phyloP scores from a whole-genome alignment of 2,113 vertebrate species.

The Protobothrops flavoviridis region DNA sequence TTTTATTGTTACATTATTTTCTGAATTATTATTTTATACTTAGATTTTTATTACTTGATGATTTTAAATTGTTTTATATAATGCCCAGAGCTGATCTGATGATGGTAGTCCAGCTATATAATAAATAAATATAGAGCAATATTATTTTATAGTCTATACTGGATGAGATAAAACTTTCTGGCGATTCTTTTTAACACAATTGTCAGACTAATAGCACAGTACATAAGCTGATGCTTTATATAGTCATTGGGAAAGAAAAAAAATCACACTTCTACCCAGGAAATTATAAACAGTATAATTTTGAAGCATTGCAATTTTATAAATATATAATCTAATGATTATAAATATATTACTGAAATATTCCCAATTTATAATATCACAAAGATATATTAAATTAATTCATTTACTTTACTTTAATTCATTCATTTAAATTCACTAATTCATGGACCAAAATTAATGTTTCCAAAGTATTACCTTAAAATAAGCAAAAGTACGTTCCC shows the following conservation, averaged over 20 bases:
- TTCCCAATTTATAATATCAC: neutral
- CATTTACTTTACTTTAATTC: neutral
- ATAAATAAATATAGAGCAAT: neutral
- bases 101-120: neutral
- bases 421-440: neutral
- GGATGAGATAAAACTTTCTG: neutral
- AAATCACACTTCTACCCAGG: neutral
- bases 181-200: neutral
- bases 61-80: neutral
- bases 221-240: neutral
- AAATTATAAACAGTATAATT: neutral
- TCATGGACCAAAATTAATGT: neutral
- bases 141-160: neutral
- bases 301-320: neutral
- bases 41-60: neutral
- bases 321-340: neutral
- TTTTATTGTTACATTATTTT: neutral
- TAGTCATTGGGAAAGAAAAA: neutral
- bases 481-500: conserved; percentile 76
- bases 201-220: neutral
- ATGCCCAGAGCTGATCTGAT: neutral
- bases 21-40: neutral
- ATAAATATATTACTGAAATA: neutral
- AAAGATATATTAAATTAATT: neutral
- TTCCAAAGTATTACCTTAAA: conserved; percentile 81